These are phyloP conservation scores for Antheraea yamamai DNA, from an alignment of 2,888 invertebrate genomes.

Conservation along the genomic window DNA sequence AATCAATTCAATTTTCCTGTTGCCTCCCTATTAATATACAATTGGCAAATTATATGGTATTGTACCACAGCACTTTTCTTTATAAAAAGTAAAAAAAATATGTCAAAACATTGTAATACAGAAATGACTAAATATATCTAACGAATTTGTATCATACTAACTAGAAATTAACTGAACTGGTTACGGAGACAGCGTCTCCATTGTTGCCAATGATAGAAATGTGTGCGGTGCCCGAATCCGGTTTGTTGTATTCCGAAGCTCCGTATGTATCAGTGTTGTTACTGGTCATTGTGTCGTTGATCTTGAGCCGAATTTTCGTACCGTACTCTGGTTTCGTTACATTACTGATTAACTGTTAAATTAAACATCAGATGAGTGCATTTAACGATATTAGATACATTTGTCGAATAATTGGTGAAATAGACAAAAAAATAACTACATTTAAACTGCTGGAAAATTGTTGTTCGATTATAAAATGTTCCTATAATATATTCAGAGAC, in stretches of 20 bases:
- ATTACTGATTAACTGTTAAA: slow-evolving; percentile 79
- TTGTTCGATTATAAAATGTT: too few relatives aligned
- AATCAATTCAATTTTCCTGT: neutral
- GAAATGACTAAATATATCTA: neutral
- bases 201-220: slow-evolving; percentile 91
- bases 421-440: too few relatives aligned
- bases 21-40: neutral
- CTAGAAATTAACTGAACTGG: slow-evolving; percentile 94
- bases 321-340: slow-evolving; percentile 85
- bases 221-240: slow-evolving; percentile 93
- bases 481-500: too few relatives aligned
- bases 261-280: slow-evolving; percentile 86
- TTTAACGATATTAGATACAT: too few relatives aligned
- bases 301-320: slow-evolving; percentile 78
- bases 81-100: too few relatives aligned
- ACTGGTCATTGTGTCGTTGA: slow-evolving; percentile 86
- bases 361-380: neutral
- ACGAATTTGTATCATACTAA: slow-evolving; percentile 54
- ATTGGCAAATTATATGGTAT: neutral
- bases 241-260: slow-evolving; percentile 79
- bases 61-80: neutral
- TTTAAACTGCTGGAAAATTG: too few relatives aligned
- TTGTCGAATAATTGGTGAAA: too few relatives aligned
- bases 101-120: neutral
- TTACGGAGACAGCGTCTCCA: slow-evolving; percentile 96